Conservation (phyloP, 2,888 invertebrate species). For the Ectemnius continuus region DNA sequence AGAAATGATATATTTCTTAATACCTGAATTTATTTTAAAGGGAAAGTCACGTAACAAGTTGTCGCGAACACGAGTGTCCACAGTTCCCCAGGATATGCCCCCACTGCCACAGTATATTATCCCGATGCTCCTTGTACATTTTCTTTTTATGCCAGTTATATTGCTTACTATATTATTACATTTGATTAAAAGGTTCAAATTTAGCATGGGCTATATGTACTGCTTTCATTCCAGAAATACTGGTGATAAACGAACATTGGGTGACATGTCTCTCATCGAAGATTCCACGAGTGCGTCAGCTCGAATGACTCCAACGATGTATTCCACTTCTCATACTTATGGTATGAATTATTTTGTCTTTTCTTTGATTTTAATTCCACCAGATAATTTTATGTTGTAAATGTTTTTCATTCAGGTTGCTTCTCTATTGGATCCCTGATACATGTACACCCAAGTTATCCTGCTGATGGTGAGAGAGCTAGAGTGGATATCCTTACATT, state of each 20-base stretch:
- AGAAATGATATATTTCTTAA: too few species aligned
- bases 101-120: too few species aligned
- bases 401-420: conserved; percentile 59
- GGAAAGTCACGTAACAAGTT: too few species aligned
- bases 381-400: not conserved
- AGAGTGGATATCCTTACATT: conserved; percentile 87
- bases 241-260: conserved; percentile 78
- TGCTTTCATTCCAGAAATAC: conserved; percentile 68
- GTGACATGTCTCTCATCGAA: conserved; percentile 78
- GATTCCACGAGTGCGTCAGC: conserved; percentile 82
- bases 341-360: conserved; percentile 61
- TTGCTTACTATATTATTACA: too few species aligned
- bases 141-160: too few species aligned
- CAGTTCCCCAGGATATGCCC: too few species aligned
- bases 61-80: too few species aligned
- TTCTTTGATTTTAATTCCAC: not conserved
- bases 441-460: conserved; percentile 87
- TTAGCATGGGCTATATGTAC: too few species aligned
- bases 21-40: too few species aligned
- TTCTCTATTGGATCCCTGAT: conserved; percentile 85
- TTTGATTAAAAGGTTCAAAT: not conserved
- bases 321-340: conserved; percentile 87
- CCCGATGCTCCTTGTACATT: too few species aligned
- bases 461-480: conserved; percentile 88
- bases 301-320: conserved; percentile 90